Conservation (phyloP, 2,113 vertebrate species). For the Grantiella picta region DNA sequence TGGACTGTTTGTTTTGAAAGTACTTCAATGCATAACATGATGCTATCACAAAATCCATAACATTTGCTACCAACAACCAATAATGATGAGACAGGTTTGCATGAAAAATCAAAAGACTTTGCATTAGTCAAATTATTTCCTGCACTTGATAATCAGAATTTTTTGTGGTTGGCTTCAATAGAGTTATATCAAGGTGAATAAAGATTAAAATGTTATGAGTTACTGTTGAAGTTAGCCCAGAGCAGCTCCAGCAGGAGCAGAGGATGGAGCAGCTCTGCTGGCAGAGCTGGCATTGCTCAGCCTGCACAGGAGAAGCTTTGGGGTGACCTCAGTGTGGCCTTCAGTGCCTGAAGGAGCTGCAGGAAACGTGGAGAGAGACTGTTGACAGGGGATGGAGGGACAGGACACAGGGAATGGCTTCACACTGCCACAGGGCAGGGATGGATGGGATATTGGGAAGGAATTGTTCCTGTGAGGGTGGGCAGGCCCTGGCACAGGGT, state of each 20-base stretch:
- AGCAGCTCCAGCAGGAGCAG: not conserved
- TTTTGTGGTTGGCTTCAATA: not conserved
- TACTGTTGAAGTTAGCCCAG: not conserved
- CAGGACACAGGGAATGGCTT: too few relatives aligned
- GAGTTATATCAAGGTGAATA: not conserved
- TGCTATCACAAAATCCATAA: not conserved
- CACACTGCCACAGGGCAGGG: too few relatives aligned
- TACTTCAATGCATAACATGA: not conserved
- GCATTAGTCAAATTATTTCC: not conserved
- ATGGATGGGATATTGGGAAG: too few relatives aligned
- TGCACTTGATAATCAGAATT: not conserved
- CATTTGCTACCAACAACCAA: rapidly evolving
- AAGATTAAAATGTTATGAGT: not conserved
- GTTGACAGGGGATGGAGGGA: too few relatives aligned
- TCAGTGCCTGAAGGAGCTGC: too few relatives aligned
- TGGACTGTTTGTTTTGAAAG: not conserved
- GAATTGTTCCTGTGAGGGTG: too few relatives aligned
- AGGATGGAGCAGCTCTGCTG: not conserved
- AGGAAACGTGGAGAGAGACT: too few relatives aligned
- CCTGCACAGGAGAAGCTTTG: too few relatives aligned
- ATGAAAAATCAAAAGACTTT: not conserved
- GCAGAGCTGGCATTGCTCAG: too few relatives aligned
- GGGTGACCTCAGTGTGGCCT: too few relatives aligned
- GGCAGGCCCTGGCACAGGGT: too few relatives aligned
- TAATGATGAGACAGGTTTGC: not conserved